A percentile compares a stretch with the other conserved stretches of the same genome.
Conservation (phyloP, 2,888 invertebrate species). For the Empis stercorea region DNA sequence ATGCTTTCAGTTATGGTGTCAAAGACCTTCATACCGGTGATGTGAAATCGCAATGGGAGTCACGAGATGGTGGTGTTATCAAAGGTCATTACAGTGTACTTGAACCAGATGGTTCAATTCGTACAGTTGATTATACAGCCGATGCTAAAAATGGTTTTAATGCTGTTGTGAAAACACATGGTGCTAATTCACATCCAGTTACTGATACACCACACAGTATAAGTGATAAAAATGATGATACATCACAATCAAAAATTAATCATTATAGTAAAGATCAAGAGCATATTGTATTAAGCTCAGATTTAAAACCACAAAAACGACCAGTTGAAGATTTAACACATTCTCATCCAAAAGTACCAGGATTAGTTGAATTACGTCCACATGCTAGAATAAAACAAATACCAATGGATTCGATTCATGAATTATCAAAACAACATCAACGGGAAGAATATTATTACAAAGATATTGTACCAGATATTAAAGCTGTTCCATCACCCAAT, state of each 20-base stretch:
- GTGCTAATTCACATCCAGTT: constrained; percentile 34
- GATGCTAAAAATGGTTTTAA: constrained; percentile 42
- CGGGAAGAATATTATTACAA: constrained; percentile 25
- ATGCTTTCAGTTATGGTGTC: constrained; percentile 45
- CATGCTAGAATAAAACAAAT: constrained; percentile 31
- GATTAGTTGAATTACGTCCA: constrained; percentile 30
- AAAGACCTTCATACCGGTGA: constrained; percentile 45
- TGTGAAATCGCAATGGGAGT: constrained; percentile 46
- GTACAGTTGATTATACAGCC: constrained; percentile 44
- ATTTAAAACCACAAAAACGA: constrained; percentile 25
- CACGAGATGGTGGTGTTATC: constrained; percentile 40
- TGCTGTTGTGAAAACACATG: constrained; percentile 40
- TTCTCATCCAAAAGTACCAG: constrained; percentile 29
- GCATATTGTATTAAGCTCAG: constrained; percentile 34
- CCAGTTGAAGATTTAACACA: constrained; percentile 29
- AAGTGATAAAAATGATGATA: constrained; percentile 21
- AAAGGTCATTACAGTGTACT: constrained; percentile 50
- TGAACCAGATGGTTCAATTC: constrained; percentile 50
- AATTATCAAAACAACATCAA: constrained; percentile 20
- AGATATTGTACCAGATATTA: constrained; percentile 9
- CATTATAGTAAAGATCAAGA: constrained; percentile 36
- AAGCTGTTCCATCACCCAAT: constrained; percentile 17
- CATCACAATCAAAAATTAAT: constrained; percentile 36
- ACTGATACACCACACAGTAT: constrained; percentile 26
- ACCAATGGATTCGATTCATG: constrained; percentile 29